Percentiles rank a stretch among this genome's conserved stretches.
These are phyloP conservation scores for Phoenicopterus ruber DNA, from an alignment of 2,113 vertebrate species.

Conservation along the genomic window DNA sequence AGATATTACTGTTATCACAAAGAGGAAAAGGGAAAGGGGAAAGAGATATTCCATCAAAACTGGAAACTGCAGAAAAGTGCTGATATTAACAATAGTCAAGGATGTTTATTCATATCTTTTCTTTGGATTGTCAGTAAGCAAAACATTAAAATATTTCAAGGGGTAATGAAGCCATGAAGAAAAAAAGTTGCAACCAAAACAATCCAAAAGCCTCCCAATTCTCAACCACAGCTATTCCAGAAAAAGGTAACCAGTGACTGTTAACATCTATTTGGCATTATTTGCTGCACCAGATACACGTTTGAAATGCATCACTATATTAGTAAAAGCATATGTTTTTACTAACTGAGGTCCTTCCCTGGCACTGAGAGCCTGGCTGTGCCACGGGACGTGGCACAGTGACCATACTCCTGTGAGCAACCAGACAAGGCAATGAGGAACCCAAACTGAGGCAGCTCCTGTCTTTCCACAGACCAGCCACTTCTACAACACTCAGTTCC, in stretches of 20 bases:
- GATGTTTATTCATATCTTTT: neutral
- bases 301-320: neutral
- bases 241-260: neutral
- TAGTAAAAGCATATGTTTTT: neutral
- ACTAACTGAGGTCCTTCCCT: neutral
- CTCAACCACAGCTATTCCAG: neutral
- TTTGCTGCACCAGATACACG: neutral
- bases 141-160: neutral
- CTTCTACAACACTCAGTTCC: neutral
- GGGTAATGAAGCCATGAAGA: neutral
- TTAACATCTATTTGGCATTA: neutral
- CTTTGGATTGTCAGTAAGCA: neutral
- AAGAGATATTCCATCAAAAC: neutral
- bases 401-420: neutral
- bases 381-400: fast-evolving
- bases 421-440: neutral
- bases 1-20: neutral
- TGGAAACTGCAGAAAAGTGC: neutral
- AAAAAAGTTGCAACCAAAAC: neutral
- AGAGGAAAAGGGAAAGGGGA: neutral
- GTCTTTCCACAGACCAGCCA: neutral
- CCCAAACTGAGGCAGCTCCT: neutral
- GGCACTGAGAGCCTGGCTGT: neutral
- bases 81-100: neutral
- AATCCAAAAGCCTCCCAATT: neutral